These are phyloP conservation scores for Morelia viridis DNA, from an alignment of 2,797 vertebrate genomes.

Conservation along the genomic window DNA sequence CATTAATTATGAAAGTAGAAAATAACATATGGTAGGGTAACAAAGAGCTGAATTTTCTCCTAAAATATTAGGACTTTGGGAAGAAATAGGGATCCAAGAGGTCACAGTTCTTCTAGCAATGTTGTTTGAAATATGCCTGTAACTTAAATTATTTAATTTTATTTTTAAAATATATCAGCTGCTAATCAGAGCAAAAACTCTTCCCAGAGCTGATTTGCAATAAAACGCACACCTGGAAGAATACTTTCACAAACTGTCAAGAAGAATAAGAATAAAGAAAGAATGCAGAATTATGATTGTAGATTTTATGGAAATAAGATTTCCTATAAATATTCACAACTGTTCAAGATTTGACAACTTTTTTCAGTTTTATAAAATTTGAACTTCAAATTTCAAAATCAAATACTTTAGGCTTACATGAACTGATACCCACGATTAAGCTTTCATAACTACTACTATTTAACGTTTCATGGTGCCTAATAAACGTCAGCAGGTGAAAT, in stretches of 20 bases:
- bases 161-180: background rate
- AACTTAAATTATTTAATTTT: background rate
- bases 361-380: conserved; percentile 1
- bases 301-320: background rate
- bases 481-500: background rate
- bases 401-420: background rate
- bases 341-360: background rate
- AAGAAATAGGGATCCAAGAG: background rate
- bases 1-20: background rate
- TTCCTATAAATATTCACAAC: background rate
- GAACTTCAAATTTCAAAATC: background rate
- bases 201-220: background rate
- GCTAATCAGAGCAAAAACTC: background rate
- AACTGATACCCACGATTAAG: background rate
- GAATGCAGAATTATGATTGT: background rate
- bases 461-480: background rate
- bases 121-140: background rate
- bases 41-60: background rate
- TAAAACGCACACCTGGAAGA: background rate
- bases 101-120: background rate
- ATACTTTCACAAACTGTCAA: background rate
- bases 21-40: background rate
- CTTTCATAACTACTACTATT: background rate
- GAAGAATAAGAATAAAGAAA: background rate
- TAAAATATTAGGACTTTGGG: background rate